A percentile compares a stretch with the other conserved stretches of the same genome.
These are phyloP conservation scores for Lineus longissimus DNA, from an alignment of 1,140 invertebrate species.

Conservation along the genomic window DNA sequence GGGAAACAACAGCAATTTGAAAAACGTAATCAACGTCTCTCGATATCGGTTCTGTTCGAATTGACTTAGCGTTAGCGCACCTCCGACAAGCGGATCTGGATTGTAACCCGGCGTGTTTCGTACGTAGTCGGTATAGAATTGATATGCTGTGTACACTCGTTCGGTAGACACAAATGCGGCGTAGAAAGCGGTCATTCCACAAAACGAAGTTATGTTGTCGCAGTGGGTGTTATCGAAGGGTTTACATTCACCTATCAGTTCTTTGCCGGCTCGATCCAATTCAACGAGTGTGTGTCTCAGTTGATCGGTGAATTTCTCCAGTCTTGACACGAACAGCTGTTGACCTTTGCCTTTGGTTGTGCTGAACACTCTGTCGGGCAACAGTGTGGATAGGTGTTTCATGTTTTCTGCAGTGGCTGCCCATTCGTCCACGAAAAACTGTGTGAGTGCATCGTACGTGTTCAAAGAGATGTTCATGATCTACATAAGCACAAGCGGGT, in stretches of 20 bases:
- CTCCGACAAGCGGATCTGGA: neutral
- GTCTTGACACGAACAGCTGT: neutral
- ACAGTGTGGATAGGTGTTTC: neutral
- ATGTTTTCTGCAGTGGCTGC: neutral
- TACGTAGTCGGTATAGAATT: neutral
- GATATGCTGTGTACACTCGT: neutral
- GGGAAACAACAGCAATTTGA: neutral
- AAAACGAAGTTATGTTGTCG: neutral
- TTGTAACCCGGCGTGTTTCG: neutral
- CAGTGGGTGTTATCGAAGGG: neutral
- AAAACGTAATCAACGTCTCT: neutral
- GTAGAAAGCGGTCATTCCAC: neutral
- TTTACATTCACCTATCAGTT: neutral
- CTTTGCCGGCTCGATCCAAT: neutral
- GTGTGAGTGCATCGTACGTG: neutral
- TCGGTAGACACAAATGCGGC: neutral
- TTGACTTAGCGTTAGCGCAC: neutral
- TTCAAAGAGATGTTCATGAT: neutral
- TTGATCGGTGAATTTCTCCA: neutral
- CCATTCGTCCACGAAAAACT: neutral
- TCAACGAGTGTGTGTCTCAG: neutral
- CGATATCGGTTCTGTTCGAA: neutral
- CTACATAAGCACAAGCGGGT: no score
- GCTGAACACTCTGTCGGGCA: neutral
- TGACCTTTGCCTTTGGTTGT: neutral